phyloP scores from a whole-genome alignment of 2,113 vertebrate genomes.

The Dolichallabes microphthalmus region DNA sequence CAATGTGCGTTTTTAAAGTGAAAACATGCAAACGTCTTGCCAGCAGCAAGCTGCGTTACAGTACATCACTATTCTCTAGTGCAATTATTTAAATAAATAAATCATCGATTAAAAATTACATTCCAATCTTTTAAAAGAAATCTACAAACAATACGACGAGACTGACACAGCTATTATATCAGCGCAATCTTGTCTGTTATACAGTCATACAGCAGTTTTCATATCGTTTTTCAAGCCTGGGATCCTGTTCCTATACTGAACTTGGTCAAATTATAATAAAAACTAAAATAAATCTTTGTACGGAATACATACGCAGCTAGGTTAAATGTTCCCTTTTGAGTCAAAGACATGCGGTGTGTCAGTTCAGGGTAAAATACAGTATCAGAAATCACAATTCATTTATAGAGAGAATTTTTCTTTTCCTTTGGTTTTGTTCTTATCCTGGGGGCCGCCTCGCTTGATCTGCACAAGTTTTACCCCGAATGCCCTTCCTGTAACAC shows the following conservation, averaged over 20 bases:
- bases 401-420: not conserved
- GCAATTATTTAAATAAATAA: slow-evolving; percentile 29
- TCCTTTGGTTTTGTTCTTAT: no score
- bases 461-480: no score
- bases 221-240: not conserved
- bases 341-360: not conserved
- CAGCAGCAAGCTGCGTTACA: slow-evolving; percentile 1
- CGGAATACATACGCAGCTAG: not conserved
- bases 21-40: slow-evolving; percentile 15
- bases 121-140: slow-evolving; percentile 19
- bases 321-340: slow-evolving; percentile 10
- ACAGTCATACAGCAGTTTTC: not conserved
- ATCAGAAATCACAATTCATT: not conserved
- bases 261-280: not conserved
- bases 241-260: not conserved
- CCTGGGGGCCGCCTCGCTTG: no score
- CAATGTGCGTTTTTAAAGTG: not conserved
- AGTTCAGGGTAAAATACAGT: not conserved
- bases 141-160: slow-evolving; percentile 1
- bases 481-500: no score
- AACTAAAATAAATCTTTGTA: not conserved
- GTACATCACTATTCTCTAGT: not conserved
- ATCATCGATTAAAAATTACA: slow-evolving; percentile 31
- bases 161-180: not conserved
- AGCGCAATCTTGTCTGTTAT: not conserved